Evolutionary conservation across 2,113 vertebrate species (phyloP).

Genomic region (Nansenia antarctica): DNA sequence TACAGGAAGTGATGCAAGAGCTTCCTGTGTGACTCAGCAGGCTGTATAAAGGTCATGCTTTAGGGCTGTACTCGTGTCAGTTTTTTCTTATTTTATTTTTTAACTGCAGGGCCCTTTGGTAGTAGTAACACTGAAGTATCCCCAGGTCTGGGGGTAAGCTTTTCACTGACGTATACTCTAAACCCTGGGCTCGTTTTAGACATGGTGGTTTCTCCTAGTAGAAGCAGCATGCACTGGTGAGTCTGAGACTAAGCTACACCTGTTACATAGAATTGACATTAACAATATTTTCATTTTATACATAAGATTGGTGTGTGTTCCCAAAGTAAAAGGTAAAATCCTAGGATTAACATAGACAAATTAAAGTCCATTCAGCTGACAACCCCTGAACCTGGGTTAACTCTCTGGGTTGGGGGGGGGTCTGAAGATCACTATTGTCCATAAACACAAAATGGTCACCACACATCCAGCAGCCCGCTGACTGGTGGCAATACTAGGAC

Average conservation of each 20-base stretch:
- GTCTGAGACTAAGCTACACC: conserved; percentile 59
- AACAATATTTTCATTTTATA: conserved; percentile 62
- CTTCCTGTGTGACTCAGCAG: conserved; percentile 21
- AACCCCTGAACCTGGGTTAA: conserved; percentile 9
- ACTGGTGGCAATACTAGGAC: conserved; percentile 36
- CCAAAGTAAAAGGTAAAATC: conserved; percentile 54
- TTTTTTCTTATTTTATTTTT: no score
- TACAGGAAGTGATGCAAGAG: conserved; percentile 11
- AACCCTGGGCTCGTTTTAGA: conserved; percentile 34
- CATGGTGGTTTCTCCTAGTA: conserved; percentile 45
- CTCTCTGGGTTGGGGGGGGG: conserved; percentile 41
- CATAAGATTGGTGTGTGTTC: conserved; percentile 53
- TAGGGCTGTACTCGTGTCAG: conserved; percentile 33
- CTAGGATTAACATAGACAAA: conserved; percentile 45
- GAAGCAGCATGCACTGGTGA: conserved; percentile 59
- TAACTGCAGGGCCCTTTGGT: no score
- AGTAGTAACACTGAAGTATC: conserved; percentile 35
- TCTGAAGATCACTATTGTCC: no score
- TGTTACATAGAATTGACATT: conserved; percentile 47
- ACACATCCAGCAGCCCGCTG: conserved; percentile 50
- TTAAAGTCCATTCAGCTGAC: conserved; percentile 37
- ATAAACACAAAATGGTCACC: conserved; percentile 53
- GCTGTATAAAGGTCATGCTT: conserved; percentile 32
- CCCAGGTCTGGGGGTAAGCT: conserved; percentile 32
- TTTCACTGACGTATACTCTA: conserved; percentile 22